Percentiles rank a stretch among this genome's conserved stretches.
These are phyloP conservation scores for Montipora efflorescens DNA, from an alignment of 64 coral and sea anemone species.

Conservation along the genomic window DNA sequence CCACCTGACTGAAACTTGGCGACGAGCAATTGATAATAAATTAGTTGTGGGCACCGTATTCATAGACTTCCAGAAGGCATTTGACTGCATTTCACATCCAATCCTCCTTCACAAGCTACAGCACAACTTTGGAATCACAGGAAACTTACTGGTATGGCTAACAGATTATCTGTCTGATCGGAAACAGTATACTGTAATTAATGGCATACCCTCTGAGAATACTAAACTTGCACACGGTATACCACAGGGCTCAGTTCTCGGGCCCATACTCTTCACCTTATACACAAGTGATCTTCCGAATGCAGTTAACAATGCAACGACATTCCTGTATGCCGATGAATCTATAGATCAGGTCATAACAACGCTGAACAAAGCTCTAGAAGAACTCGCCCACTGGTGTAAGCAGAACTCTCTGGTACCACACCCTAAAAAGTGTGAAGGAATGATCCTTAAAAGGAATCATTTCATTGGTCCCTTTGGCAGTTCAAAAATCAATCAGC, in stretches of 20 bases:
- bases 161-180: no score
- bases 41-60: no score
- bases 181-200: no score
- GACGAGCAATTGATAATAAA: no score
- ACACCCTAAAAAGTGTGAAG: neutral
- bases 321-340: conserved; percentile 6
- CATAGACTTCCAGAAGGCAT: conserved; percentile 1
- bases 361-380: conserved; percentile 22
- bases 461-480: conserved; percentile 16
- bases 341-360: neutral
- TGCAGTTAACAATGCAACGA: conserved; percentile 11
- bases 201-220: no score
- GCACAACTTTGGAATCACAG: neutral
- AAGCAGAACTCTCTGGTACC: no score
- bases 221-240: no score
- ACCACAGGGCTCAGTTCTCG: no score
- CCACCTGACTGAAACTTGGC: no score
- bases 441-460: conserved; percentile 15
- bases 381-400: neutral
- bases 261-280: neutral
- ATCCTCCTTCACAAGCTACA: neutral
- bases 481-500: neutral
- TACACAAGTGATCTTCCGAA: conserved; percentile 7
- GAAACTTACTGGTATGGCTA: neutral
- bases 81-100: neutral